Conservation (phyloP, 2,888 invertebrate species). For the Crepidodera aurea region DNA sequence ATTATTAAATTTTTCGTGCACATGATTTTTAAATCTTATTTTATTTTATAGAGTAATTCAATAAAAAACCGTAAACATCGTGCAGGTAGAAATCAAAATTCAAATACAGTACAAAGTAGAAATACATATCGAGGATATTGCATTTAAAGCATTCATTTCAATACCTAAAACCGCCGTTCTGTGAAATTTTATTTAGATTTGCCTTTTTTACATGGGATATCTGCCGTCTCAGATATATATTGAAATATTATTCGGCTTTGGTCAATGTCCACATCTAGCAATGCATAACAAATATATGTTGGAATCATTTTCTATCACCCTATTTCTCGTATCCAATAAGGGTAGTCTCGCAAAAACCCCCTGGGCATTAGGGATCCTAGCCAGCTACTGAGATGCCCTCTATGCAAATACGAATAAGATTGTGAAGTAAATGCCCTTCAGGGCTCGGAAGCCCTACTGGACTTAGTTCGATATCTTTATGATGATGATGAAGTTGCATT, state of each 20-base stretch:
- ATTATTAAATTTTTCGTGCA: too few relatives aligned
- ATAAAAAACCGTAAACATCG: too few relatives aligned
- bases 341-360: conserved; percentile 46
- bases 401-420: conserved; percentile 55
- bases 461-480: conserved; percentile 49
- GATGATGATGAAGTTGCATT: conserved; percentile 50
- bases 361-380: conserved; percentile 49
- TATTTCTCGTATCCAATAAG: conserved; percentile 54
- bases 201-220: conserved; percentile 40
- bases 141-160: conserved; percentile 50
- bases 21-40: too few relatives aligned
- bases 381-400: conserved; percentile 48
- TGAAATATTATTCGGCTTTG: conserved; percentile 60
- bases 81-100: conserved; percentile 7
- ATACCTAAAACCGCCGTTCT: conserved; percentile 50
- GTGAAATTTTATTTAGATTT: conserved; percentile 56
- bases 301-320: conserved; percentile 59
- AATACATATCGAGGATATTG: conserved; percentile 32
- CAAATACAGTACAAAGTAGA: conserved; percentile 1
- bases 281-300: conserved; percentile 61
- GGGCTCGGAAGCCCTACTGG: conserved; percentile 37
- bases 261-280: conserved; percentile 60
- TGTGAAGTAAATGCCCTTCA: conserved; percentile 47
- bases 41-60: too few relatives aligned
- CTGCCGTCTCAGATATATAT: conserved; percentile 54